A percentile compares a stretch with the other conserved stretches of the same genome.
These are phyloP conservation scores for Prosapia bicincta DNA, from an alignment of 2,888 invertebrate species.

Conservation along the genomic window DNA sequence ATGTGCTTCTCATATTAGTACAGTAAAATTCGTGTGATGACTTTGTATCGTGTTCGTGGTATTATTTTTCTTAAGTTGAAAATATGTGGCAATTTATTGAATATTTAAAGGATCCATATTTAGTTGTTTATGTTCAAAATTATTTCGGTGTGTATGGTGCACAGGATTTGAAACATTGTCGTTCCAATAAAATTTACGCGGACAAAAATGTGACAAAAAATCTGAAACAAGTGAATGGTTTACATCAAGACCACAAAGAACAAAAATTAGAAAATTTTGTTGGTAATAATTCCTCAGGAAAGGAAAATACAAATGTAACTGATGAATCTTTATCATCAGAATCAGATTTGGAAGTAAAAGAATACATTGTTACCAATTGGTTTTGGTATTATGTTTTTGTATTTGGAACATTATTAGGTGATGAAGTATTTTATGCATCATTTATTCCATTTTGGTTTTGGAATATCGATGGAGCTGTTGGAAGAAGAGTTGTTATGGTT, in stretches of 20 bases:
- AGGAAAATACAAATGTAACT: not conserved
- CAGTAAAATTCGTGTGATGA: no score
- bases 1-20: no score
- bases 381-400: conserved; percentile 84
- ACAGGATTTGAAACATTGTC: conserved; percentile 39
- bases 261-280: not conserved
- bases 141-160: conserved; percentile 68
- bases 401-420: conserved; percentile 82
- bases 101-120: conserved; percentile 67
- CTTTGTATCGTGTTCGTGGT: no score
- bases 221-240: conserved; percentile 13
- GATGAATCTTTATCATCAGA: conserved; percentile 44
- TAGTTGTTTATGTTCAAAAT: conserved; percentile 75
- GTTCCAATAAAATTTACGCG: conserved; percentile 36
- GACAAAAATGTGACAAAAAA: conserved; percentile 31
- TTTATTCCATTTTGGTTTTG: conserved; percentile 94
- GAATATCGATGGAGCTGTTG: conserved; percentile 88
- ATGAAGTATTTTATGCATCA: conserved; percentile 86
- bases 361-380: conserved; percentile 60
- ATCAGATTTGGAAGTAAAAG: conserved; percentile 46
- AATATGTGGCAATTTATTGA: conserved; percentile 49
- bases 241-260: not conserved
- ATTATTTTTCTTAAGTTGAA: no score
- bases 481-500: conserved; percentile 74
- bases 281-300: not conserved